Conservation (phyloP, 2,797 vertebrate species). For the Percopsis omiscomaycus region DNA sequence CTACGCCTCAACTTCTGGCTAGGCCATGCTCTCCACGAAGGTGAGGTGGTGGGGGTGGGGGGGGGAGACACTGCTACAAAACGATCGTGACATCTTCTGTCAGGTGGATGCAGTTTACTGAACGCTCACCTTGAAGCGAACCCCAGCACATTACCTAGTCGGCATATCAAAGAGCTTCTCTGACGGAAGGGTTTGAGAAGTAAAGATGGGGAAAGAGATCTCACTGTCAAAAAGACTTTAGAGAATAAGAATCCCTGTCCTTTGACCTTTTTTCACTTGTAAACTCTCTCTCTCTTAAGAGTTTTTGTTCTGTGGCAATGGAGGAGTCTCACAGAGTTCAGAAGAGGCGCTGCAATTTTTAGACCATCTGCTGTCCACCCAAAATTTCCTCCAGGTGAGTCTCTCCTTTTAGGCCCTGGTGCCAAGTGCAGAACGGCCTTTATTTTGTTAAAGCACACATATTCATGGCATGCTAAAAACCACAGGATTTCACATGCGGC, state of each 20-base stretch:
- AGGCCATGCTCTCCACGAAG: slow-evolving; percentile 88
- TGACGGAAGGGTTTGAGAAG: slow-evolving; percentile 24
- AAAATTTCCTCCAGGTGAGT: slow-evolving; percentile 89
- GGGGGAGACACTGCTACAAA: neutral
- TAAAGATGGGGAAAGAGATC: neutral
- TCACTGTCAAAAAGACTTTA: slow-evolving; percentile 8
- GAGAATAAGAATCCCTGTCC: slow-evolving; percentile 11
- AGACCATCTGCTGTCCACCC: slow-evolving; percentile 76
- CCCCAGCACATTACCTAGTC: slow-evolving; percentile 19
- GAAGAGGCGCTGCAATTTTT: slow-evolving; percentile 83
- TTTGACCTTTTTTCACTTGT: slow-evolving; percentile 24
- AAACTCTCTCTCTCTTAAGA: slow-evolving; percentile 68
- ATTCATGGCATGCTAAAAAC: too few species aligned
- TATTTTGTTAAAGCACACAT: too few species aligned
- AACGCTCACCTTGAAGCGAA: slow-evolving; percentile 47
- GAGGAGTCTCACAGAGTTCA: slow-evolving; percentile 60
- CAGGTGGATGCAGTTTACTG: slow-evolving; percentile 18
- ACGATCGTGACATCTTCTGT: slow-evolving; percentile 21
- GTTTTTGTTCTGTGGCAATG: slow-evolving; percentile 81
- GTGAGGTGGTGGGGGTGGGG: slow-evolving; percentile 61
- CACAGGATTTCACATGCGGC: too few species aligned
- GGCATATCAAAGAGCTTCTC: slow-evolving; percentile 45
- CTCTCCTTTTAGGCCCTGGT: neutral
- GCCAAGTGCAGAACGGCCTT: neutral
- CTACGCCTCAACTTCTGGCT: slow-evolving; percentile 94